phyloP scores from a whole-genome alignment of 1,140 invertebrate species.

The Hycleus cichorii region DNA sequence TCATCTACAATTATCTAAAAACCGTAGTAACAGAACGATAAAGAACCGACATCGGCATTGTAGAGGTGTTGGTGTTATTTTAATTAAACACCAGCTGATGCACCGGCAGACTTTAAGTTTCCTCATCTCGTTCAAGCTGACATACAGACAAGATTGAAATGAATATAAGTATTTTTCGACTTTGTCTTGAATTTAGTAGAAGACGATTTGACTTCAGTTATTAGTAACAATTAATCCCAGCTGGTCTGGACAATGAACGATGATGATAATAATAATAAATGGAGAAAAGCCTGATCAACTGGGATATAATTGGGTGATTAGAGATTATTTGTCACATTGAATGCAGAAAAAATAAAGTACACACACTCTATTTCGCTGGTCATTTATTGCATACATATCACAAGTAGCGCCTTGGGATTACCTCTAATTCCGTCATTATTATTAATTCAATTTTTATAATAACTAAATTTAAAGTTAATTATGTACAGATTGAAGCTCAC shows the following conservation, averaged over 20 bases:
- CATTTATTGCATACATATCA: slow-evolving; percentile 24
- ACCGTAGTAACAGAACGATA: neutral
- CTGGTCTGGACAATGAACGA: neutral
- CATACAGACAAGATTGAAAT: slow-evolving; percentile 29
- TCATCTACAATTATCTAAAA: slow-evolving; percentile 5
- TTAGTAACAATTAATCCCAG: neutral
- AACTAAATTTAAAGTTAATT: neutral
- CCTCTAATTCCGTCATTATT: neutral
- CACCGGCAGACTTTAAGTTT: slow-evolving; percentile 27
- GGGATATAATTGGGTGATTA: neutral
- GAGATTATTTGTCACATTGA: neutral
- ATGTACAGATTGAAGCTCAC: neutral
- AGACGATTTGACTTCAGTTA: neutral
- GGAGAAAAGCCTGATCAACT: neutral
- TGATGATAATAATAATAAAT: neutral
- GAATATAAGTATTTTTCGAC: slow-evolving; percentile 24
- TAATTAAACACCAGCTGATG: slow-evolving; percentile 34
- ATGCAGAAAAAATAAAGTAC: neutral
- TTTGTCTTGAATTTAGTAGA: slow-evolving; percentile 24
- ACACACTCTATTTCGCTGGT: neutral
- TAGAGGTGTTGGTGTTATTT: slow-evolving; percentile 27
- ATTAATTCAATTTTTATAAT: neutral
- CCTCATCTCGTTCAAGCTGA: slow-evolving; percentile 23
- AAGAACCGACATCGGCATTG: slow-evolving; percentile 3
- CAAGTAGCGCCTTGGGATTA: slow-evolving; percentile 15